phyloP scores from a whole-genome alignment of 2,797 vertebrate species.

The Serranus cabrilla region DNA sequence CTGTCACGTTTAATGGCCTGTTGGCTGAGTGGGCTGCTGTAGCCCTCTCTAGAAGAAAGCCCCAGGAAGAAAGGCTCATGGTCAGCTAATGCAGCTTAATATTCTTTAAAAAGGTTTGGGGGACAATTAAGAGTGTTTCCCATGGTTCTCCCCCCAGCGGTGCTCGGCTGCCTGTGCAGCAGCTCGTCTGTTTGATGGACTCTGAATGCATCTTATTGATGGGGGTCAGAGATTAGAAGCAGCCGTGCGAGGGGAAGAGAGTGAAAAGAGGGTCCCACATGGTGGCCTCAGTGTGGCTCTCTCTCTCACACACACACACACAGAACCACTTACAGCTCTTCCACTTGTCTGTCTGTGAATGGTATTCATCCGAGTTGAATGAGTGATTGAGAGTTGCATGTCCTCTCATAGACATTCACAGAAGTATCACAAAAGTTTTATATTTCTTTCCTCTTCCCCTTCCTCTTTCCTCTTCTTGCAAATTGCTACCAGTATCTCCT shows the following conservation, averaged over 20 bases:
- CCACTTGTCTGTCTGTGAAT: conserved; percentile 84
- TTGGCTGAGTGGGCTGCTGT: conserved; percentile 86
- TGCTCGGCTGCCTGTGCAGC: conserved; percentile 81
- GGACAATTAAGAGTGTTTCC: conserved; percentile 89
- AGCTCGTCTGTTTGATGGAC: conserved; percentile 85
- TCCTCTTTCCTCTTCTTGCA: conserved; percentile 7
- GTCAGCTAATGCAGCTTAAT: conserved; percentile 90
- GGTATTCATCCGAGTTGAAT: conserved; percentile 72
- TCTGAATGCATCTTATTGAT: conserved; percentile 89
- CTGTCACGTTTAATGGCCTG: conserved; percentile 89
- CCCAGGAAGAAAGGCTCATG: conserved; percentile 83
- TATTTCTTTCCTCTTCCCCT: background rate
- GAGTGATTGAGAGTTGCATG: conserved; percentile 64
- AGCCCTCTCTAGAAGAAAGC: conserved; percentile 83
- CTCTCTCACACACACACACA: conserved; percentile 49
- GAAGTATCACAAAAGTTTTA: conserved; percentile 2
- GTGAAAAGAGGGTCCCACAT: conserved; percentile 77
- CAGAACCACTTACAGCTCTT: conserved; percentile 78
- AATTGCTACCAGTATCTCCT: background rate
- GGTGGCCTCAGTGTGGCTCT: conserved; percentile 68
- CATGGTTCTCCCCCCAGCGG: conserved; percentile 84
- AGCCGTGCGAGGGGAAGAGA: conserved; percentile 73
- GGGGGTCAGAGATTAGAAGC: conserved; percentile 88
- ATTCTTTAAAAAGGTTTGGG: conserved; percentile 87
- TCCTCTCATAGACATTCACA: conserved; percentile 34